These are phyloP conservation scores for Xanthia icteritia DNA, from an alignment of 2,888 invertebrate genomes.

Conservation along the genomic window DNA sequence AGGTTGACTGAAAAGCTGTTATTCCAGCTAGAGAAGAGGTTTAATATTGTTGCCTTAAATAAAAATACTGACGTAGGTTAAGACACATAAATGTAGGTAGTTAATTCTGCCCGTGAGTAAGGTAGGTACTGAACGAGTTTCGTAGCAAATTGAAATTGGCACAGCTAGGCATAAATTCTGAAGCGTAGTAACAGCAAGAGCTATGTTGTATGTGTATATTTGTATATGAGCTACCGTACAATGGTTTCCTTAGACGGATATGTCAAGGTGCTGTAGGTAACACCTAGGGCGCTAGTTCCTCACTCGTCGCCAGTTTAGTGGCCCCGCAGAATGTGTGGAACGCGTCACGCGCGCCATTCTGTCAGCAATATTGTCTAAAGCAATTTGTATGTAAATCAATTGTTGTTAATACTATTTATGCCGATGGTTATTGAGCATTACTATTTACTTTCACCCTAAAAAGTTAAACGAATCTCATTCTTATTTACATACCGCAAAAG, in stretches of 20 bases:
- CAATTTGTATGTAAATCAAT: slow-evolving; percentile 91
- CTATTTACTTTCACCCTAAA: slow-evolving; percentile 83
- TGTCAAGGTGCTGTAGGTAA: neutral
- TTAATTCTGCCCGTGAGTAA: neutral
- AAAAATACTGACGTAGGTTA: too few species aligned
- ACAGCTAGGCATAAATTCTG: neutral
- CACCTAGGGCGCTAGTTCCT: neutral
- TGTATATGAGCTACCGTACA: too few species aligned
- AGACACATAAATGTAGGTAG: neutral
- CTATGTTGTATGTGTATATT: neutral
- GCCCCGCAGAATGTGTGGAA: slow-evolving; percentile 77
- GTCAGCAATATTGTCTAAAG: slow-evolving; percentile 90
- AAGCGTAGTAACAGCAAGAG: neutral
- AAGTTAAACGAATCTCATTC: slow-evolving; percentile 70
- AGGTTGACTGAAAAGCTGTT: neutral
- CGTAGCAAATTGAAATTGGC: neutral
- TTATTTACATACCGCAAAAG: slow-evolving; percentile 68
- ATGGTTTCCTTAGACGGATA: too few species aligned
- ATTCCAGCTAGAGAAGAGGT: neutral
- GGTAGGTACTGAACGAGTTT: neutral
- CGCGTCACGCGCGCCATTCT: slow-evolving; percentile 89
- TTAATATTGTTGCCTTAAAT: neutral
- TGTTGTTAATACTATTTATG: slow-evolving; percentile 91
- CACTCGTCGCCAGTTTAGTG: slow-evolving; percentile 62
- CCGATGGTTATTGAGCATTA: slow-evolving; percentile 89